A percentile compares a stretch with the other conserved stretches of the same genome.
Evolutionary conservation across 2,113 vertebrate species (phyloP).

Genomic region (Stictonetta naevosa): DNA sequence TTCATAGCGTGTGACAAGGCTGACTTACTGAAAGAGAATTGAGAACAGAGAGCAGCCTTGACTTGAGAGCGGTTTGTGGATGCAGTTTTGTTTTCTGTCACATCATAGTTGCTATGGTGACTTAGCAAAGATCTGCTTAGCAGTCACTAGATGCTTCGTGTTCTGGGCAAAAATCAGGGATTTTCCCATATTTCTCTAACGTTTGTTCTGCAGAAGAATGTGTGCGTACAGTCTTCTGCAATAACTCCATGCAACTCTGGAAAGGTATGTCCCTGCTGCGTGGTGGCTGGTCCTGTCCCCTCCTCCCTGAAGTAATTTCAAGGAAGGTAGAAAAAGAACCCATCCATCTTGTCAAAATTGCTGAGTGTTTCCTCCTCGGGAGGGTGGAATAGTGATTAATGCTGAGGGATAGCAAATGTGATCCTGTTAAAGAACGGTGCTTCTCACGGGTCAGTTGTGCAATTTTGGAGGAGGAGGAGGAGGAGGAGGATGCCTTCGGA

Average conservation of each 20-base stretch:
- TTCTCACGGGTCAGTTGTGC: background rate
- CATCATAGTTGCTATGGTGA: slow-evolving; percentile 44
- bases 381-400: background rate
- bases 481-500: background rate
- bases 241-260: background rate
- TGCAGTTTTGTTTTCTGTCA: slow-evolving; percentile 34
- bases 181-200: background rate
- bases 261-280: background rate
- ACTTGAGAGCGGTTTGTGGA: background rate
- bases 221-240: background rate
- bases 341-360: background rate
- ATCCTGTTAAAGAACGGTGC: background rate
- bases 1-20: background rate
- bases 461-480: background rate
- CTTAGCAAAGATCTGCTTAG: slow-evolving; percentile 5
- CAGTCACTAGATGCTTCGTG: slow-evolving; percentile 1
- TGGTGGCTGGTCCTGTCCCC: background rate
- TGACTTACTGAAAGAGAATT: background rate
- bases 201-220: background rate
- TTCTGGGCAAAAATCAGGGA: slow-evolving; percentile 26
- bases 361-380: background rate
- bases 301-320: background rate
- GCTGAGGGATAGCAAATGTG: background rate
- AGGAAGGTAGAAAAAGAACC: background rate
- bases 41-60: slow-evolving; percentile 27